Percentiles rank a stretch among this genome's conserved stretches.
Conservation (phyloP, 2,113 vertebrate genomes). For the Pluvialis apricaria region DNA sequence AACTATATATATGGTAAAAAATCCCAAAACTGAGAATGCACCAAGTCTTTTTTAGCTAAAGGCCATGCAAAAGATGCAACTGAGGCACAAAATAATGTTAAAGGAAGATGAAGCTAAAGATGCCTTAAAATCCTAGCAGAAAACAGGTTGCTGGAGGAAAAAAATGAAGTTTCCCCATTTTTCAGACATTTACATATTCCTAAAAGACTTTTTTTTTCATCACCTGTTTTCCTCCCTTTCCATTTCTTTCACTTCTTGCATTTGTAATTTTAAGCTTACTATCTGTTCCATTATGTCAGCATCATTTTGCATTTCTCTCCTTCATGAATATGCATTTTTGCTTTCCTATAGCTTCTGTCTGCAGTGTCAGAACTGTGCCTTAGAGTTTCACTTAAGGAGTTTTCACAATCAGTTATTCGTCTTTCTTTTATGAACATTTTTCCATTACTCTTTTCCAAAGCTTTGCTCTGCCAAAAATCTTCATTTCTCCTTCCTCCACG, state of each 20-base stretch:
- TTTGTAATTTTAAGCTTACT: not conserved
- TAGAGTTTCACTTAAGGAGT: not conserved
- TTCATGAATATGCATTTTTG: not conserved
- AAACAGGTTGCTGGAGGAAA: not conserved
- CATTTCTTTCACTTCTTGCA: not conserved
- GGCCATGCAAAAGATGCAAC: not conserved
- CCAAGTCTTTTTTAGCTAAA: not conserved
- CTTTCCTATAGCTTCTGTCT: not conserved
- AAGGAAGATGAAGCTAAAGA: not conserved
- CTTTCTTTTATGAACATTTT: not conserved
- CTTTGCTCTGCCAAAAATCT: not conserved
- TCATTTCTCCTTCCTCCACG: not conserved
- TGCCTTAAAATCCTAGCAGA: not conserved
- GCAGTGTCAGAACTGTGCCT: not conserved
- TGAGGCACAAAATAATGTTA: not conserved
- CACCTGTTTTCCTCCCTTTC: not conserved
- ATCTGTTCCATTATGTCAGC: not conserved
- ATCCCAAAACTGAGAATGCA: not conserved
- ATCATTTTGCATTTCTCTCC: not conserved
- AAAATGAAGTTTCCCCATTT: fast-evolving
- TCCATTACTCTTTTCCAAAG: not conserved
- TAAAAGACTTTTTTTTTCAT: not conserved
- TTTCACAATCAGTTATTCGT: not conserved
- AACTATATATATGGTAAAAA: not conserved
- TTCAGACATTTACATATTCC: not conserved